Evolutionary conservation across 1,140 invertebrate genomes (phyloP).

Genomic region (Argopecten irradians): DNA sequence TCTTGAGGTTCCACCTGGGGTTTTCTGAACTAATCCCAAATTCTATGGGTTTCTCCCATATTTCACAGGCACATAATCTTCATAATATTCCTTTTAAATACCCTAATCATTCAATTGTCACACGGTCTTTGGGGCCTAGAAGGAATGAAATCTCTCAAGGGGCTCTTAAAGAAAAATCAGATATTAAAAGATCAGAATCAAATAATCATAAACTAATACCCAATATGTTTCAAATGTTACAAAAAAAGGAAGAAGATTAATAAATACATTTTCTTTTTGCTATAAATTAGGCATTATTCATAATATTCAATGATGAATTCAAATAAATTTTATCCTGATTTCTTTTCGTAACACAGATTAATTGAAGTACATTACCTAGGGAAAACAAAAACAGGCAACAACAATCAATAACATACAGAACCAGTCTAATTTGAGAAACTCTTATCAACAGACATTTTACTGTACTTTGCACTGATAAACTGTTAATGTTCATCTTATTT

Average conservation of each 20-base stretch:
- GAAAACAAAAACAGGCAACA: too few relatives aligned
- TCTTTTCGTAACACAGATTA: too few relatives aligned
- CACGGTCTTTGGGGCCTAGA: background rate
- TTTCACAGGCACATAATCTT: background rate
- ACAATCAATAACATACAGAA: too few relatives aligned
- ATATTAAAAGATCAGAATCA: background rate
- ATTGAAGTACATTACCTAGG: too few relatives aligned
- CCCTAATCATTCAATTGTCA: background rate
- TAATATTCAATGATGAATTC: too few relatives aligned
- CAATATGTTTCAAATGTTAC: background rate
- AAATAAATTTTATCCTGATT: background rate
- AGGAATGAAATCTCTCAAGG: background rate
- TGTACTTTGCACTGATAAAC: too few relatives aligned
- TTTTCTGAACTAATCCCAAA: background rate
- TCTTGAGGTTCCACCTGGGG: background rate
- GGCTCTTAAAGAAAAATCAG: background rate
- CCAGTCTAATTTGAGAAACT: too few relatives aligned
- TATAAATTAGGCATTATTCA: background rate
- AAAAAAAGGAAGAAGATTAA: background rate
- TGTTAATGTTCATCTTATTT: too few relatives aligned
- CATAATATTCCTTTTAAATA: background rate
- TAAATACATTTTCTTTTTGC: background rate
- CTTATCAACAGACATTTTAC: too few relatives aligned
- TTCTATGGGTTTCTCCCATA: background rate
- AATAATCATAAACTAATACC: background rate